A percentile compares a stretch with the other conserved stretches of the same genome.
phyloP scores from a whole-genome alignment of 2,113 vertebrate species.

The Laticauda laticaudata region DNA sequence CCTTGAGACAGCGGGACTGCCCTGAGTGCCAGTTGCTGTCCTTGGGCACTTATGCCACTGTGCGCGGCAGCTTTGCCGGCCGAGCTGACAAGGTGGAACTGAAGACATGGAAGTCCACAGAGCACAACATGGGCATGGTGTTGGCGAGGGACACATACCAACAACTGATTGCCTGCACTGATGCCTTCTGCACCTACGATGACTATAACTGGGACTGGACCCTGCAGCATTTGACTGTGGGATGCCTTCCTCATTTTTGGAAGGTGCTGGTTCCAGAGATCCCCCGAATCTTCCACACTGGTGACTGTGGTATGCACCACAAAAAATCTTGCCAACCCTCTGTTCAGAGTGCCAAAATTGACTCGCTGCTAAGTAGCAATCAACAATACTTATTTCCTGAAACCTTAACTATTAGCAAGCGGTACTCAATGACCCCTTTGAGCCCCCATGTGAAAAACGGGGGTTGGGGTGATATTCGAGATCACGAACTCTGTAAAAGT shows the following conservation, averaged over 20 bases:
- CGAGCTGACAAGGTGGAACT: slow-evolving; percentile 90
- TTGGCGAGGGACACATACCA: slow-evolving; percentile 85
- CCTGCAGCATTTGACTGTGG: slow-evolving; percentile 89
- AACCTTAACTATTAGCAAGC: slow-evolving; percentile 81
- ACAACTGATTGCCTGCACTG: slow-evolving; percentile 87
- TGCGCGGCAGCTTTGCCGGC: slow-evolving; percentile 77
- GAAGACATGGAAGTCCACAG: slow-evolving; percentile 96
- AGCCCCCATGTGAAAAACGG: slow-evolving; percentile 97
- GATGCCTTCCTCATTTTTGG: slow-evolving; percentile 93
- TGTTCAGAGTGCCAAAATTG: slow-evolving; percentile 90
- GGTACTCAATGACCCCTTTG: slow-evolving; percentile 81
- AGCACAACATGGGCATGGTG: slow-evolving; percentile 99
- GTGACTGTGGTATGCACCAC: slow-evolving; percentile 97
- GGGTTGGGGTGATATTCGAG: slow-evolving; percentile 98
- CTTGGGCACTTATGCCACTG: slow-evolving; percentile 84
- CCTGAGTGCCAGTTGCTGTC: slow-evolving; percentile 90
- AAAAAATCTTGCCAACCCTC: slow-evolving; percentile 88
- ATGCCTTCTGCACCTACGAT: slow-evolving; percentile 96
- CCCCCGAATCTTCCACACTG: slow-evolving; percentile 91
- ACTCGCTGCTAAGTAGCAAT: slow-evolving; percentile 86
- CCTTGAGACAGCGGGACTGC: slow-evolving; percentile 79
- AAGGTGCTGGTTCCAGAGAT: slow-evolving; percentile 94
- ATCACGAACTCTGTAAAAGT: slow-evolving; percentile 98
- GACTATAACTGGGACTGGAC: slow-evolving; percentile 99
- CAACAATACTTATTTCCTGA: slow-evolving; percentile 90